Conservation (phyloP, 1,140 invertebrate species). For the Nixonia krombeini region DNA sequence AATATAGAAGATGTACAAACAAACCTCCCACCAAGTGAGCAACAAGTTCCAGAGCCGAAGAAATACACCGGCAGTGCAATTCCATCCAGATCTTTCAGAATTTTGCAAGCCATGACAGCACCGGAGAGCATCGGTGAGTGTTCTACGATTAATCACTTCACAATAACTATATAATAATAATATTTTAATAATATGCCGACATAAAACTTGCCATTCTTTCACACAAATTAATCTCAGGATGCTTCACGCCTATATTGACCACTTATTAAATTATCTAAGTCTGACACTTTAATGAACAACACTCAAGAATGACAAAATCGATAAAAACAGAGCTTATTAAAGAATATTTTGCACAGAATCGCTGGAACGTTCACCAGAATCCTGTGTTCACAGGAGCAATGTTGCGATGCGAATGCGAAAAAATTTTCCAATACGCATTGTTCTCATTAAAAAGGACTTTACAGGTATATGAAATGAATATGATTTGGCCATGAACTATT, state of each 20-base stretch:
- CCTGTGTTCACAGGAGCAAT: slow-evolving; percentile 69
- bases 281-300: slow-evolving; percentile 40
- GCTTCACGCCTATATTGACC: slow-evolving; percentile 53
- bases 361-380: slow-evolving; percentile 56
- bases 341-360: slow-evolving; percentile 43
- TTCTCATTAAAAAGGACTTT: too few relatives aligned
- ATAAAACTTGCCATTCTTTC: slow-evolving; percentile 37
- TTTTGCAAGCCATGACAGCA: slow-evolving; percentile 87
- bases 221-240: slow-evolving; percentile 49
- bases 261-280: slow-evolving; percentile 50
- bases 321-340: slow-evolving; percentile 33
- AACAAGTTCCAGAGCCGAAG: slow-evolving; percentile 79
- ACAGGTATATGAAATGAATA: too few relatives aligned
- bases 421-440: too few relatives aligned
- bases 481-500: too few relatives aligned
- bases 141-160: background rate
- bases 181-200: slow-evolving; percentile 13
- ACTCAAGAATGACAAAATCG: slow-evolving; percentile 11
- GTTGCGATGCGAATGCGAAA: too few relatives aligned
- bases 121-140: slow-evolving; percentile 72
- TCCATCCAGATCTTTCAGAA: slow-evolving; percentile 87
- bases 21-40: slow-evolving; percentile 78
- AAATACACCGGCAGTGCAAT: slow-evolving; percentile 88
- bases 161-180: slow-evolving; percentile 14
- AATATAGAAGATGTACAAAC: slow-evolving; percentile 68